A percentile compares a stretch with the other conserved stretches of the same genome.
Evolutionary conservation across 2,888 invertebrate genomes (phyloP).

Genomic region (Rhynchonema sp.): DNA sequence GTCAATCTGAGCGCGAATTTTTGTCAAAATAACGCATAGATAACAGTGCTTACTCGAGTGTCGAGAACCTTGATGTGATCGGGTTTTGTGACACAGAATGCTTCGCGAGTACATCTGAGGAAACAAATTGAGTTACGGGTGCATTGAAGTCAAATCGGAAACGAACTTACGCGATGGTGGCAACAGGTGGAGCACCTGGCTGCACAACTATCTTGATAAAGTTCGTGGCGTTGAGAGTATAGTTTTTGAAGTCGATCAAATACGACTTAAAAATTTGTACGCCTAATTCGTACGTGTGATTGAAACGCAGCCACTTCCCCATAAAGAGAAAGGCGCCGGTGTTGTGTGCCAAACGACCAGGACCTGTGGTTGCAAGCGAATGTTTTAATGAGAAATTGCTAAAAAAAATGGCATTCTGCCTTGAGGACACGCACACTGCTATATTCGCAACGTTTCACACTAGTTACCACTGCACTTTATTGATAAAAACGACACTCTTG

Average conservation of each 20-base stretch:
- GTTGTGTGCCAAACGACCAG: neutral
- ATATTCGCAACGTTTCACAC: too few relatives aligned
- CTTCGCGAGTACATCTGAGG: neutral
- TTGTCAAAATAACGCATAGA: too few relatives aligned
- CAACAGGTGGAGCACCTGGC: neutral
- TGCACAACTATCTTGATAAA: neutral
- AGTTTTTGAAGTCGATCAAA: neutral
- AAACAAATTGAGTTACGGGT: neutral
- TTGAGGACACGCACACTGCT: too few relatives aligned
- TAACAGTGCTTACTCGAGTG: too few relatives aligned
- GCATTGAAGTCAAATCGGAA: neutral
- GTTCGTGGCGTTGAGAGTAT: neutral
- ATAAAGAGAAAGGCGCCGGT: neutral
- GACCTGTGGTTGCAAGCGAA: too few relatives aligned
- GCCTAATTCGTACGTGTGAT: neutral
- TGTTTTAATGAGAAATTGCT: too few relatives aligned
- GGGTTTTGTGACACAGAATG: neutral
- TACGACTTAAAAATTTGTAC: neutral
- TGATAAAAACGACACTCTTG: too few relatives aligned
- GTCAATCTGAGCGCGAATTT: too few relatives aligned
- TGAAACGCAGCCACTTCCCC: neutral
- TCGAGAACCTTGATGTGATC: neutral
- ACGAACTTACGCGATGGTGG: neutral
- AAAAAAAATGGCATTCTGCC: too few relatives aligned
- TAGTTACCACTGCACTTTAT: too few relatives aligned